Base-by-base conservation (phyloP, 2,888 invertebrate genomes). In the Malachius bipustulatus region DNA sequence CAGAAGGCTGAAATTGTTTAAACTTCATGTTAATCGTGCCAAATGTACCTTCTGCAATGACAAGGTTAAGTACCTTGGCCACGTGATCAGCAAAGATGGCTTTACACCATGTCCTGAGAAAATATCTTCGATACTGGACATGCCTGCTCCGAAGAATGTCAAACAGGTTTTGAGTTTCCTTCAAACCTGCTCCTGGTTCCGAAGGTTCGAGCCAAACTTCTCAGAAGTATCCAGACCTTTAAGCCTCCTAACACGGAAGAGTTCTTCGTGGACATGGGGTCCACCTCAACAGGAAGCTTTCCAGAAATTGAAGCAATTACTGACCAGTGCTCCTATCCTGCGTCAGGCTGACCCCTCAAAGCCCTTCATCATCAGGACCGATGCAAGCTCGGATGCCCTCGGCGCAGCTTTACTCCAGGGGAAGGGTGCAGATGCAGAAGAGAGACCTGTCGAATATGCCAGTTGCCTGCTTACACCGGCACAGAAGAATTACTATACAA, bases 301-400 rank as follows among this genome's bases (percentile, higher is more conserved):
- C 35, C 30, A 43, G 6, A n/a, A n/a, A n/a, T n/a, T n/a, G n/a
- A n/a, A n/a, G n/a, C n/a, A n/a, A n/a, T n/a, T n/a, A n/a, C n/a
- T n/a, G n/a, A 44, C 42, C 4, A 36, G 43, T 4, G 40, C 46
- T 3, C 50, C 50, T 6, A 37, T 54, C 26, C 35, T 49, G 13
- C 31, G 33, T 26, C 49, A 50, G 36, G 35, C 35, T 9, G 44
- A 49, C 14, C 30, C 31, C 6, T 32, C 14, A 4, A 28, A 44
- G 32, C 46, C 49, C 2, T 54, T 41, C 16, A 37, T 42, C 6
- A 4, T 54, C 29, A 30, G 46, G 2, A 51, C 52, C 2, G 53
- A 55, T 34, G 44, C 49, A 10, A 48, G 44, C 11, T n/a, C n/a
- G n/a, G n/a, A n/a, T n/a, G n/a, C n/a, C n/a, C n/a, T n/a, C n/a